These are phyloP conservation scores for Himalopsyche japonica DNA, from an alignment of 2,888 invertebrate species.

Conservation along the genomic window DNA sequence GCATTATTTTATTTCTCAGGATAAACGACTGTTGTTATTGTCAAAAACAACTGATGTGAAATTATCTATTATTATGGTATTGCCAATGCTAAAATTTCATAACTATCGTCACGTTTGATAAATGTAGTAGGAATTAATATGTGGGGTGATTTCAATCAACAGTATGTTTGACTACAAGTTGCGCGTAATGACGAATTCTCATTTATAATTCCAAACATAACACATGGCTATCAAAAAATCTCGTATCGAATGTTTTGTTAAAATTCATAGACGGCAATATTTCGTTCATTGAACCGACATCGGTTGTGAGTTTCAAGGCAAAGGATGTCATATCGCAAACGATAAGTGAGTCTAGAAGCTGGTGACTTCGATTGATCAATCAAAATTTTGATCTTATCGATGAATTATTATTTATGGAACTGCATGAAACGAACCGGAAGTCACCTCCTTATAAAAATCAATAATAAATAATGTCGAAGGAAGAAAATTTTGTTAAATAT, in stretches of 20 bases:
- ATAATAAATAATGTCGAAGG: no score
- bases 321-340: slow-evolving; percentile 8
- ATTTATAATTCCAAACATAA: neutral
- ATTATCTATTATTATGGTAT: no score
- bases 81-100: neutral
- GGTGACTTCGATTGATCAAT: neutral
- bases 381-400: neutral
- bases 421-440: neutral
- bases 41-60: no score
- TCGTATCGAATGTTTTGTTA: neutral
- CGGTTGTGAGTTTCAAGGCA: slow-evolving; percentile 21
- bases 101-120: neutral
- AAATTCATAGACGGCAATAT: neutral
- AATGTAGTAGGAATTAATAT: neutral
- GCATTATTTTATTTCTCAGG: no score
- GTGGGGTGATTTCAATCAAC: neutral
- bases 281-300: slow-evolving; percentile 24
- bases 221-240: neutral
- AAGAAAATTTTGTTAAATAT: no score
- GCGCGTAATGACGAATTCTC: neutral
- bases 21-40: no score
- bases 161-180: neutral
- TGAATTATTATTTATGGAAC: neutral
- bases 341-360: neutral
- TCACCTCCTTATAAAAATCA: neutral